Evolutionary conservation across 2,797 vertebrate species (phyloP).

Genomic region (Acanthis flammea): DNA sequence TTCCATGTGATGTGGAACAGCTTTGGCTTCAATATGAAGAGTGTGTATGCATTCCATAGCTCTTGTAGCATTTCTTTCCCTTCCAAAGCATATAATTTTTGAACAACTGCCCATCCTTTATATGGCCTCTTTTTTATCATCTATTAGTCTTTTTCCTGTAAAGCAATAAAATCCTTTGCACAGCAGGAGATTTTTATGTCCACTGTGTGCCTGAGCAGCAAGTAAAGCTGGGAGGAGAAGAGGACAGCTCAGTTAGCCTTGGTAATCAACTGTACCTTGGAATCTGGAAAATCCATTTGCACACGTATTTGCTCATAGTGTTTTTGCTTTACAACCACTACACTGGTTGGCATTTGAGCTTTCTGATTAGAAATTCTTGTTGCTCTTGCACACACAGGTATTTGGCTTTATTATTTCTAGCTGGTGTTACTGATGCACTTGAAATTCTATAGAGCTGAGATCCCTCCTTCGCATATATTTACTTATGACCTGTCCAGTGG

Average conservation of each 20-base stretch:
- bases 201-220: not conserved
- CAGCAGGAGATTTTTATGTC: constrained; percentile 10
- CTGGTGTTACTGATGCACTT: not conserved
- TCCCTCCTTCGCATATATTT: not conserved
- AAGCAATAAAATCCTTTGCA: not conserved
- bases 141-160: not conserved
- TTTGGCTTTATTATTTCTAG: not conserved
- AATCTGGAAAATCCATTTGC: not conserved
- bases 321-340: not conserved
- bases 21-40: not conserved
- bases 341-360: not conserved
- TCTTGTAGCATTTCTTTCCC: not conserved
- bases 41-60: not conserved
- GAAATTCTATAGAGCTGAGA: not conserved
- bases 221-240: not conserved
- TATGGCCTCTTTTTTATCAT: not conserved
- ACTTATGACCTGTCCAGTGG: not conserved
- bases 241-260: not conserved
- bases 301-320: not conserved
- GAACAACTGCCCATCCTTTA: not conserved
- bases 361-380: not conserved
- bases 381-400: not conserved
- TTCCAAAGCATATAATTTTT: not conserved
- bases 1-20: not conserved
- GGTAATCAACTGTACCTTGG: not conserved